Percentiles rank a stretch among this genome's conserved stretches.
Conservation (phyloP, 2,888 invertebrate species). For the Plutella xylostella region DNA sequence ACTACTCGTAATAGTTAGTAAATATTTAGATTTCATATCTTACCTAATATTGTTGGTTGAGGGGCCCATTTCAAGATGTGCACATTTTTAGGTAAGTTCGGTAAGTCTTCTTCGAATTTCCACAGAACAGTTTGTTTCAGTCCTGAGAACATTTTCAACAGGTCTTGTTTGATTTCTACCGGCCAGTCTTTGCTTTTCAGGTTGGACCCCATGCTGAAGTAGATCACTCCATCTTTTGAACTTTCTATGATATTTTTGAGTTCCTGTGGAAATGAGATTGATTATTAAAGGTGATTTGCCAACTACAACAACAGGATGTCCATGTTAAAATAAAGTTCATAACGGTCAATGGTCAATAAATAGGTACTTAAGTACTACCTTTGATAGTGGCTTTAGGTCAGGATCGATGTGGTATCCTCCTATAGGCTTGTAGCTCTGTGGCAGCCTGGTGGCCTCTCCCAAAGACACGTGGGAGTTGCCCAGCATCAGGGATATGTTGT, state of each 20-base stretch:
- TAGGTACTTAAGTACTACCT: too few relatives aligned
- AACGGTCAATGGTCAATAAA: too few relatives aligned
- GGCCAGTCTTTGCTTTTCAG: constrained; percentile 31
- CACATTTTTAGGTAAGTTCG: constrained; percentile 30
- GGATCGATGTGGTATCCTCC: constrained; percentile 20
- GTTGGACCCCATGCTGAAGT: constrained; percentile 45
- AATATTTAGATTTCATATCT: too few relatives aligned
- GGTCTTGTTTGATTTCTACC: constrained; percentile 21
- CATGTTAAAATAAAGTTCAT: too few relatives aligned
- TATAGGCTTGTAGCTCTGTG: constrained; percentile 16
- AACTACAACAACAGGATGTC: too few relatives aligned
- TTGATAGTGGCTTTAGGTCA: constrained; percentile 29
- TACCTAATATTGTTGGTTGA: constrained; percentile 36
- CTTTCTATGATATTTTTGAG: constrained; percentile 37
- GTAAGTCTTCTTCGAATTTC: constrained; percentile 34
- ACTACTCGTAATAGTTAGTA: too few relatives aligned
- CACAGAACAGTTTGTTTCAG: constrained; percentile 39
- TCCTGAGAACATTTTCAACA: constrained; percentile 28
- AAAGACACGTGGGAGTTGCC: constrained; percentile 19
- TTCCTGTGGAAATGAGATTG: constrained; percentile 27
- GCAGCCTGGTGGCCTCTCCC: constrained; percentile 15
- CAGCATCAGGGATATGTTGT: constrained; percentile 15
- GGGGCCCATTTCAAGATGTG: constrained; percentile 34
- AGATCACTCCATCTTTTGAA: constrained; percentile 35
- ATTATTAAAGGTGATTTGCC: too few relatives aligned